phyloP scores from a whole-genome alignment of 1,140 invertebrate species.

The Aphelinus certus region DNA sequence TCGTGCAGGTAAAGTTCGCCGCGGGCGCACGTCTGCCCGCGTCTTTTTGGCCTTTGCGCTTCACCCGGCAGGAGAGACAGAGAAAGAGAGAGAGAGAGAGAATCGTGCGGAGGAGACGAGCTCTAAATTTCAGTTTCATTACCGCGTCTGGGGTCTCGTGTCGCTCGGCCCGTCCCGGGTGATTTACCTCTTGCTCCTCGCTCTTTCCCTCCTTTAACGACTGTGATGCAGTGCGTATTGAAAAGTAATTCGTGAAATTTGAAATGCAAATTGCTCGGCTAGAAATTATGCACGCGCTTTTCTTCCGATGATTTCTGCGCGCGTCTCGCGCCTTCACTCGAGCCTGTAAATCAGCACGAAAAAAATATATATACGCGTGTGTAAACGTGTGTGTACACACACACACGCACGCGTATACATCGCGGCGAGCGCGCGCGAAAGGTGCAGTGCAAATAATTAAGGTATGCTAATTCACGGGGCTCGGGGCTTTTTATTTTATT shows the following conservation, averaged over 20 bases:
- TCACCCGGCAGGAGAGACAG: not conserved
- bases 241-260: constrained; percentile 35
- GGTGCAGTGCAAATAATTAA: constrained; percentile 21
- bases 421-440: too few relatives aligned
- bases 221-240: constrained; percentile 23
- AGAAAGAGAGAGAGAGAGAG: not conserved
- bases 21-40: not conserved
- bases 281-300: constrained; percentile 33
- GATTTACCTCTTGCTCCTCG: constrained; percentile 26
- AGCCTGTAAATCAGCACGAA: constrained; percentile 31
- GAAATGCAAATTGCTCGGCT: constrained; percentile 36
- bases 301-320: constrained; percentile 26
- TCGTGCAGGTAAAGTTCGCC: constrained; percentile 1
- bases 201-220: not conserved
- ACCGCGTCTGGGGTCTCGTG: constrained; percentile 23
- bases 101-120: constrained; percentile 4
- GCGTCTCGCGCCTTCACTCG: not conserved
- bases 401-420: too few relatives aligned
- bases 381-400: too few relatives aligned
- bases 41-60: not conserved
- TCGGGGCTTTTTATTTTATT: constrained; percentile 15
- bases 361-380: not conserved
- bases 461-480: constrained; percentile 23
- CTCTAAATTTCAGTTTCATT: constrained; percentile 38
- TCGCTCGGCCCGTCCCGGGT: constrained; percentile 9